Evolutionary conservation across 1,140 invertebrate genomes (phyloP).

Genomic region (Nasonia giraulti): DNA sequence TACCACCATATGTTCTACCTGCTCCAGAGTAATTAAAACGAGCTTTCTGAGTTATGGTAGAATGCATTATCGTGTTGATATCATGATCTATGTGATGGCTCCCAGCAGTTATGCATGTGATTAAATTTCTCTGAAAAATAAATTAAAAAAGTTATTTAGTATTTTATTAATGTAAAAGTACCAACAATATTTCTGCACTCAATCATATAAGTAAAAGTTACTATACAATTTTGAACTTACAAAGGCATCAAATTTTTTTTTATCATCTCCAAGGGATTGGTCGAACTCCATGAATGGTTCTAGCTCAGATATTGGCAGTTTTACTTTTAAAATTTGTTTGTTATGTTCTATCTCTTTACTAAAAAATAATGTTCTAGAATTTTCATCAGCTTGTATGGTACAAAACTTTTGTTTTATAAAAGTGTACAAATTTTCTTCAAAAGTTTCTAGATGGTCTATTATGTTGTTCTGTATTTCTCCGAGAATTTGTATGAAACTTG

Average conservation of each 20-base stretch:
- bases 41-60: constrained; percentile 29
- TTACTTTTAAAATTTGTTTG: not conserved
- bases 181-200: not conserved
- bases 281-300: constrained; percentile 12
- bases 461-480: constrained; percentile 16
- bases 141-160: not conserved
- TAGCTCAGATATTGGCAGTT: constrained; percentile 7
- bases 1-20: constrained; percentile 34
- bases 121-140: constrained; percentile 43
- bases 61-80: constrained; percentile 31
- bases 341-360: not conserved
- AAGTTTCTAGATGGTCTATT: not conserved
- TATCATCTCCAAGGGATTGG: not conserved
- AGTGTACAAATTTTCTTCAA: not conserved
- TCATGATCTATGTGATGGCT: constrained; percentile 10
- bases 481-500: not conserved
- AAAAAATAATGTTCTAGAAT: not conserved
- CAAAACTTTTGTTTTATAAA: not conserved
- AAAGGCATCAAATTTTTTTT: constrained; percentile 7
- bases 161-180: not conserved
- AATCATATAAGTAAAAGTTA: not conserved
- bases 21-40: constrained; percentile 31
- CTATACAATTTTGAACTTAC: not conserved
- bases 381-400: not conserved
- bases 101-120: constrained; percentile 13